A percentile compares a stretch with the other conserved stretches of the same genome.
Evolutionary conservation across 1,140 invertebrate genomes (phyloP).

Genomic region (Pachypeltis micranthus): DNA sequence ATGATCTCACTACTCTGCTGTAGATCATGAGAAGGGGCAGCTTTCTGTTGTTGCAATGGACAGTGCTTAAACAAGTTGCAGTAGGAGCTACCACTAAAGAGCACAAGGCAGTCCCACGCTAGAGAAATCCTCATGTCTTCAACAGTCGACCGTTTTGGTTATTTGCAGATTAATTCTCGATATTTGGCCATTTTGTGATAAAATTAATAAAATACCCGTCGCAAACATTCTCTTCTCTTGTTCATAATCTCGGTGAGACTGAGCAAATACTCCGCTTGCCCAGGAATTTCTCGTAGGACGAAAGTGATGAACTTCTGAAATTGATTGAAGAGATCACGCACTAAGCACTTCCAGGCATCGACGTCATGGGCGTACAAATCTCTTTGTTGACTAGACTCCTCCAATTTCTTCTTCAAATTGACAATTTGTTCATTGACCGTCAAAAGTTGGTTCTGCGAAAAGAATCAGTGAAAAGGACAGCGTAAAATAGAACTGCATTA

Average conservation of each 20-base stretch:
- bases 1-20: too few relatives aligned
- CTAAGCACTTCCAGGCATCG: not conserved
- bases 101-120: too few relatives aligned
- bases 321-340: not conserved
- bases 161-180: not conserved
- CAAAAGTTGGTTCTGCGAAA: not conserved
- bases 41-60: not conserved
- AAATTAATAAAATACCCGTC: not conserved
- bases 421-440: not conserved
- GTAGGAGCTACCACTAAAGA: too few relatives aligned
- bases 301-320: slow-evolving; percentile 8
- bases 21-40: too few relatives aligned
- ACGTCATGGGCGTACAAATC: not conserved
- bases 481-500: too few relatives aligned
- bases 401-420: not conserved
- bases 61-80: too few relatives aligned
- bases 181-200: not conserved
- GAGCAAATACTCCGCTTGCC: not conserved
- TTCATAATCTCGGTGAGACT: not conserved
- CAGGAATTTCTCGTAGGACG: not conserved
- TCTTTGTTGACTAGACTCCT: not conserved
- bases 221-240: slow-evolving; percentile 2
- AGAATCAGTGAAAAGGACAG: not conserved
- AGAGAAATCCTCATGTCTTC: too few relatives aligned
- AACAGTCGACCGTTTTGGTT: not conserved